A percentile compares a stretch with the other conserved stretches of the same genome.
Conservation (phyloP, 2,888 invertebrate genomes). For the Brachyopa scutellaris region DNA sequence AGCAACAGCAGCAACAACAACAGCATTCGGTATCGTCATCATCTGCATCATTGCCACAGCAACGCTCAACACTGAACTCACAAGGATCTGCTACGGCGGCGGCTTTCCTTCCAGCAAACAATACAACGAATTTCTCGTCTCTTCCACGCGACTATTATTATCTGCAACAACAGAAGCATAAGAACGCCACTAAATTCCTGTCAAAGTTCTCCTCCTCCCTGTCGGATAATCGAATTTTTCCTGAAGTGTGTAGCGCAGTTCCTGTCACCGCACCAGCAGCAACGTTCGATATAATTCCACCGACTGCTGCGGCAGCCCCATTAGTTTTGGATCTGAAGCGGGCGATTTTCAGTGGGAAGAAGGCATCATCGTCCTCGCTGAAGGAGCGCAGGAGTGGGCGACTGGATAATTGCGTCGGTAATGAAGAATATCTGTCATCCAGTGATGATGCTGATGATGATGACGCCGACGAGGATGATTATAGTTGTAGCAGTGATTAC, state of each 20-base stretch:
- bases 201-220: constrained; percentile 79
- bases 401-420: constrained; percentile 36
- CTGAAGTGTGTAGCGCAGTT: constrained; percentile 74
- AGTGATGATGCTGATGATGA: constrained; percentile 53
- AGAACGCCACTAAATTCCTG: constrained; percentile 78
- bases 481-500: constrained; percentile 76
- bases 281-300: constrained; percentile 77
- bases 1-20: constrained; percentile 37
- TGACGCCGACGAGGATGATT: constrained; percentile 58
- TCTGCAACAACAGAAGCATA: constrained; percentile 79
- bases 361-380: constrained; percentile 51
- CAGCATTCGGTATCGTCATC: constrained; percentile 73
- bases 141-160: constrained; percentile 80
- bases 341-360: constrained; percentile 76
- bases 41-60: constrained; percentile 63
- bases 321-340: constrained; percentile 78
- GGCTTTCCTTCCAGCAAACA: constrained; percentile 42
- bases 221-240: constrained; percentile 80
- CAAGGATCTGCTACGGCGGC: constrained; percentile 69
- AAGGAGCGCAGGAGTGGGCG: constrained; percentile 40
- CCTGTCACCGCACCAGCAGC: constrained; percentile 64
- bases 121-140: constrained; percentile 75
- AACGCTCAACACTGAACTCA: constrained; percentile 42
- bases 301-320: constrained; percentile 74
- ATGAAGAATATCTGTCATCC: constrained; percentile 65